Evolutionary conservation across 2,797 vertebrate genomes (phyloP), one percentile per base, ranked within the genome.

Genomic region (Rhinogobio ventralis): DNA sequence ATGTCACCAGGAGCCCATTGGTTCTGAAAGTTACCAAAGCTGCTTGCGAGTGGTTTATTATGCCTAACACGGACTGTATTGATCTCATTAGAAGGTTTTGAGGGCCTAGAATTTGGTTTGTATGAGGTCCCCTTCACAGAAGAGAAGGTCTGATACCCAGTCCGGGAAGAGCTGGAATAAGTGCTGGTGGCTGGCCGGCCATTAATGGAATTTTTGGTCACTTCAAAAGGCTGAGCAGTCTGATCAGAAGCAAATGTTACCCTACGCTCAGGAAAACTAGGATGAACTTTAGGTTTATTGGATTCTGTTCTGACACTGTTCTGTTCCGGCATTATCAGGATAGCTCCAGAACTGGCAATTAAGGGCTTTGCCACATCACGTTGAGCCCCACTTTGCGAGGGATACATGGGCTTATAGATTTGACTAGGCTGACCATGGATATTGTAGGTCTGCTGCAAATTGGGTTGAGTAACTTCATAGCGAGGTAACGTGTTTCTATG

Each of bases 321-420:
- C n/a, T 8, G 4, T 23, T 0, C 28, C 2, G 46, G 66, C 7
- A 28, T 42, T 5, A 78, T 33, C 2, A 45, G 25, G 53, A 84
- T 84, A 10, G 20, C 28, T 11, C 66, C 20, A 78, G 82, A 79
- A 71, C 64, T 84, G 39, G 20, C 39, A 28, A 28, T 2, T 60
- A 53, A 13, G 25, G 74, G 69, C 36, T 68, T 68, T 5, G 8
- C 17, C 19, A 57, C 62, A 51, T 46, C 53, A 23, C 2, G 3
- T 55, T 11, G 74, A 67, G 20, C 17, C 2, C 5, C 13, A 17
- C n/a, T 72, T 72, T 0, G 79, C 30, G n/a, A 20, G 17, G 68
- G 36, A 4, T 77, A 45, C 5, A 45, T 25, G 5, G 36, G 55
- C 17, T 78, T 45, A 28, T 42, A 20, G 5, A 28, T 78, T 62